Evolutionary conservation across 2,797 vertebrate species (phyloP), one percentile per base, ranked within the genome.

Genomic region (Babyrousa celebensis): DNA sequence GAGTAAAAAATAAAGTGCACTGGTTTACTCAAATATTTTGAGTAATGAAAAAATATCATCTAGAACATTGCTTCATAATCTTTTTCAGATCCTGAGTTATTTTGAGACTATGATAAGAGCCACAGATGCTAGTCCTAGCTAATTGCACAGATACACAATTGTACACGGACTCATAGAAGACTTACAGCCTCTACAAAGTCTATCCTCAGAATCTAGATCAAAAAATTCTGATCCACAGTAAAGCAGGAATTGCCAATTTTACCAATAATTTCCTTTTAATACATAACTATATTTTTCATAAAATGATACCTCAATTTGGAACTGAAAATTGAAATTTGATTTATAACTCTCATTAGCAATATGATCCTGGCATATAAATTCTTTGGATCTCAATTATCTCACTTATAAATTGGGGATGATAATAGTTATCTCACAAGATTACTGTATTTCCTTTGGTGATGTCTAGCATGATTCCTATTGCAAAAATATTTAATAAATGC

Each of bases 351-450:
- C 89, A 40, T 17, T 86, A 36, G 48, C 15, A 91, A 83, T 82
- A 94, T 83, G 29, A 79, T 77, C 25, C 82, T 62, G 65, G 16
- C n/a, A 88, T 60, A 72, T 67, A 96, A 95, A 70, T 36, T 80
- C 71, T 68, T 78, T 68, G 12, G 82, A 74, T 87, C 29, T 54
- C 54, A 74, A 77, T 90, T 79, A 80, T 78, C 11, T 90, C 77
- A 78, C 67, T 84, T 90, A 4, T 85, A 87, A 93, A 90, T 89
- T 89, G 21, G 43, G 94, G 56, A 60, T 83, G 62, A 92, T 54
- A 85, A 79, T 65, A 43, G 82, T 82, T 92, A 68, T 72, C 8
- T 85, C 68, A 94, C 21, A 86, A 75, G 71, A 86, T 87, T 56
- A 72, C 40, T 21, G 1, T 71, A 60, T 82, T 85, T 91, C 18